phyloP scores from a whole-genome alignment of 1,140 invertebrate genomes.

The Samia ricini region DNA sequence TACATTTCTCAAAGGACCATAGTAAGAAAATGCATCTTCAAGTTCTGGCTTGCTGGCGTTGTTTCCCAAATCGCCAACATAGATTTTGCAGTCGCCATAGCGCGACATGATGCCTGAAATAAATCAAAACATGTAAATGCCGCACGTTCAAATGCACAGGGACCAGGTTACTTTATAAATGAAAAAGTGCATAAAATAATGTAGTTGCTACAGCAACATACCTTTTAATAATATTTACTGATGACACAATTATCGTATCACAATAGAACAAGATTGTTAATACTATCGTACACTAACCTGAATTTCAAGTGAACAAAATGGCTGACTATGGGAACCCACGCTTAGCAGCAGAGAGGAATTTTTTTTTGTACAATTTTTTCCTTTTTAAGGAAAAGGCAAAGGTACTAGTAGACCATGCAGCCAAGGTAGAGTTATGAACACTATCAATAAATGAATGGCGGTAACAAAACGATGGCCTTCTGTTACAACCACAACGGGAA shows the following conservation, averaged over 20 bases:
- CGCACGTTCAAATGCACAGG: not conserved
- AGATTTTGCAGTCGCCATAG: constrained; percentile 95
- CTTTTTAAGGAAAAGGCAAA: too few relatives aligned
- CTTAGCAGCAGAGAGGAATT: not conserved
- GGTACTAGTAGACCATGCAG: too few relatives aligned
- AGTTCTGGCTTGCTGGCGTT: constrained; percentile 94
- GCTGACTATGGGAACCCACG: not conserved
- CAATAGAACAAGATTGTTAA: constrained; percentile 9
- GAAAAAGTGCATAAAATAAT: not conserved
- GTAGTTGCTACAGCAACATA: not conserved
- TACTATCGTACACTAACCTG: not conserved
- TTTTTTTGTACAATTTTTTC: too few relatives aligned
- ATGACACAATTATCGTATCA: not conserved
- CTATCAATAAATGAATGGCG: too few relatives aligned
- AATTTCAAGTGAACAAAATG: constrained; percentile 15
- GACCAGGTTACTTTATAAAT: not conserved
- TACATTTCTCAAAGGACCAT: constrained; percentile 95
- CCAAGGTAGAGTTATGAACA: too few relatives aligned
- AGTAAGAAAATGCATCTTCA: constrained; percentile 96
- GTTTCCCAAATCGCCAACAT: constrained; percentile 95
- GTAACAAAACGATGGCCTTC: too few relatives aligned
- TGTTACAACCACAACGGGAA: too few relatives aligned
- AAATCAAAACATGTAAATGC: constrained; percentile 8
- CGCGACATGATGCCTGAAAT: constrained; percentile 81
- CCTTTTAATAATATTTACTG: not conserved